Base-by-base conservation (phyloP, 2,888 invertebrate species). In the Carpatolechia fugitivella region DNA sequence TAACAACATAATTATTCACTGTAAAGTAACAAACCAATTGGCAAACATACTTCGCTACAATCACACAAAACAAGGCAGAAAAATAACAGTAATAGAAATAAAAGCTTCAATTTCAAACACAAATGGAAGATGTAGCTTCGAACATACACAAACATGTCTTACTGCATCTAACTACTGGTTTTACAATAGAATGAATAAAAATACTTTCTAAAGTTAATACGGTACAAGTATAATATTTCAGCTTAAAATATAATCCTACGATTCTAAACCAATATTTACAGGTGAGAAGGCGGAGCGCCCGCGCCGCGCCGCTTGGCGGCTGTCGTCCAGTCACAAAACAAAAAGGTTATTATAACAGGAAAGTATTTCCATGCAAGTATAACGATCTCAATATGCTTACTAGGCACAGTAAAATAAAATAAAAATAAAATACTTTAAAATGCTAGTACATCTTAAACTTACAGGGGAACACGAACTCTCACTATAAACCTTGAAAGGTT, bases 231-330 rank as follows among this genome's bases (percentile, higher is more conserved):
- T 89, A 87, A 83, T 87, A 88, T 86, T 85, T 85, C 79, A 85
- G 78, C 88, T 81, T 89, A 89, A 82, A 80, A 87, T 85, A 85
- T 86, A 87, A 87, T 84, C 78, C 82, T 87, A 87, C 69, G 80
- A 79, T 78, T 83, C 80, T 86, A 84, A 72, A 74, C 77, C 80
- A 69, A 81, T 88, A 89, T 89, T 83, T 88, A 89, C 89, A 89
- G 14, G 14, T 73, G 79, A 63, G 59, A 79, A 83, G 84, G 85
- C 84, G 82, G 85, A 79, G 74, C 14, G 8, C n/a, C n/a, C n/a
- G n/a, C n/a, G n/a, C n/a, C n/a, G n/a, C n/a, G 41, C 35, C 50
- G 53, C 53, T 49, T 24, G 14, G 56, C 52, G 54, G 53, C 36
- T 16, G 16, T 20, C 20, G 41, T 14, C 36, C 41, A 2, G 18